phyloP scores from a whole-genome alignment of 1,140 invertebrate genomes.

The Marisa cornuarietis region DNA sequence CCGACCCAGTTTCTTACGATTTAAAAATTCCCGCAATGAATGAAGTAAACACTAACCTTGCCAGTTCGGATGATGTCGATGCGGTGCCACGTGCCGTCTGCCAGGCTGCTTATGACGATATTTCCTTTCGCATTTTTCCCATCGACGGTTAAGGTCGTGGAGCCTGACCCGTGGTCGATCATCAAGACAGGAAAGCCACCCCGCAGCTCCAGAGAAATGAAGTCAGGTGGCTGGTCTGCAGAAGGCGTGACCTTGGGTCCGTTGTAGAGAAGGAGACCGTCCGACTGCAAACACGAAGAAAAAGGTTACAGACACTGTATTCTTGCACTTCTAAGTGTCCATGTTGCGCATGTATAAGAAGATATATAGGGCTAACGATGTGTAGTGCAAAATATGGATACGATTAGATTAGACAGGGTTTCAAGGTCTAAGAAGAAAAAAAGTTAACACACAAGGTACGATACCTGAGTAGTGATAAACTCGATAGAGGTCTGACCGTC shows the following conservation, averaged over 20 bases:
- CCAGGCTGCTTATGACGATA: conserved; percentile 79
- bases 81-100: conserved; percentile 96
- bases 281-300: conserved; percentile 67
- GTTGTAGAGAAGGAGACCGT: conserved; percentile 93
- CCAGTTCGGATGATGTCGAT: conserved; percentile 95
- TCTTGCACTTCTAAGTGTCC: no score
- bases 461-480: conserved; percentile 79
- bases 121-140: conserved; percentile 35
- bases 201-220: conserved; percentile 91
- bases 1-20: no score
- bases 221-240: conserved; percentile 73
- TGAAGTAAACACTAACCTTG: conserved; percentile 70
- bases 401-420: no score
- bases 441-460: no score
- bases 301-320: no score
- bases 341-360: no score
- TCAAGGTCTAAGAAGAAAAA: no score
- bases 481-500: conserved; percentile 93
- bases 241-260: conserved; percentile 73
- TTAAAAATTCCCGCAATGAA: no score
- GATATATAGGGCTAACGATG: no score
- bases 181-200: conserved; percentile 88
- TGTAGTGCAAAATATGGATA: no score
- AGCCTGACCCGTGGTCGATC: conserved; percentile 95
- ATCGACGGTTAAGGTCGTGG: conserved; percentile 86